Conservation (phyloP, 1,140 invertebrate species). For the Caenorhabditis tropicalis region DNA sequence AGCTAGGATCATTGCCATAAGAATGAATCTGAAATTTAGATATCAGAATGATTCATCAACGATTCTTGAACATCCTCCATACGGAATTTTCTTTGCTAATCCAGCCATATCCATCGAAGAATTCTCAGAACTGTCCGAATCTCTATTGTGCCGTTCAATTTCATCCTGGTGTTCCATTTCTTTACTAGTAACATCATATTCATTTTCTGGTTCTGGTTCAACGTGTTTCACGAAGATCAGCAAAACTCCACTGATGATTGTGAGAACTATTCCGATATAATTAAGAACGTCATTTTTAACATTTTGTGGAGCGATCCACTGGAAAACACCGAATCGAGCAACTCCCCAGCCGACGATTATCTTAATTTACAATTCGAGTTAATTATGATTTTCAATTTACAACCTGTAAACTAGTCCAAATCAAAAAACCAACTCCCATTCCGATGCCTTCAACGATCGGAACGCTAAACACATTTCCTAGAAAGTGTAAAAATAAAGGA, state of each 20-base stretch:
- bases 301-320: slow-evolving; percentile 60
- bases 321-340: slow-evolving; percentile 67
- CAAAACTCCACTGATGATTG: slow-evolving; percentile 64
- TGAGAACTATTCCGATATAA: slow-evolving; percentile 63
- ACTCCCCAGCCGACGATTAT: slow-evolving; percentile 68
- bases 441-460: slow-evolving; percentile 61
- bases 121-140: not conserved
- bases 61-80: not conserved
- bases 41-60: not conserved
- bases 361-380: slow-evolving; percentile 58
- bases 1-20: slow-evolving; percentile 60
- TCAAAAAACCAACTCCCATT: slow-evolving; percentile 58
- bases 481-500: not conserved
- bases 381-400: no score
- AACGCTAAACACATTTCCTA: slow-evolving; percentile 59
- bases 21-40: slow-evolving; percentile 50
- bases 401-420: slow-evolving; percentile 61
- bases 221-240: slow-evolving; percentile 62
- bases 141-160: slow-evolving; percentile 6
- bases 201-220: slow-evolving; percentile 17
- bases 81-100: slow-evolving; percentile 29
- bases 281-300: slow-evolving; percentile 60
- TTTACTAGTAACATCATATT: not conserved
- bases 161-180: slow-evolving; percentile 9
- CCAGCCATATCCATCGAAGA: not conserved